Base-by-base conservation (phyloP, 2,113 vertebrate genomes). In the Fregetta grallaria region DNA sequence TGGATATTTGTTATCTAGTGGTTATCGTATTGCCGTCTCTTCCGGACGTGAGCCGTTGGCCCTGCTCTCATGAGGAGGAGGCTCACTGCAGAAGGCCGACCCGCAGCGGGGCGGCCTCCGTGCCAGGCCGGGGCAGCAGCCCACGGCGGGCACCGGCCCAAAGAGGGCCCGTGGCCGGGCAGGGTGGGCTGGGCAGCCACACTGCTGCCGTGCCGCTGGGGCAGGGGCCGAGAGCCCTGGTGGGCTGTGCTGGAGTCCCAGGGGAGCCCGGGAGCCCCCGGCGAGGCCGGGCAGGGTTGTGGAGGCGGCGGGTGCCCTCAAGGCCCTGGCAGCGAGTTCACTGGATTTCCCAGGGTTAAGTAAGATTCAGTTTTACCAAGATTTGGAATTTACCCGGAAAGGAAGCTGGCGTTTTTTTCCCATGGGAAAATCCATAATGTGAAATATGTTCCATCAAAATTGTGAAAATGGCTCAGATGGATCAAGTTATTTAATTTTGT, bases 161-260 rank as follows among this genome's bases (percentile, higher is more conserved):
- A 4, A 3, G 1, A 5, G 25, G 11, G 20, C 36, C 72, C 15
- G 1, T 14, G 49, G 49, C 72, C 4, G 1, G 38, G 59, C 27
- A 30, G 79, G 20, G 34, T 11, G 34, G 63, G 49, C 55, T 44
- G 68, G 36, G 17, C 42, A 42, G 30, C 10, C 5, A 1, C 18
- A 7, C 10, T 15, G 38, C 58, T 12, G 1, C 2, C 10, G 26
- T 4, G 2, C 22, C 1, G 2, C 53, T 45, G 52, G 52, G 44
- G 16, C 16, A 44, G 47, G 61, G 52, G 23, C 47, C 44, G 44
- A 45, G 44, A 45, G 44, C 44, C 44, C 44, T 7, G 44, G 44
- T 16, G 44, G 16, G 44, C 44, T 45, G 44, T 7, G 44, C 44
- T 45, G n/a, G 38, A 22, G 16, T 17, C 29, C 44, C 32, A 42